Evolutionary conservation across 92 coral and sea anemone genomes (phyloP), one percentile per base, ranked within the genome.

Genomic region (Porites divaricata): DNA sequence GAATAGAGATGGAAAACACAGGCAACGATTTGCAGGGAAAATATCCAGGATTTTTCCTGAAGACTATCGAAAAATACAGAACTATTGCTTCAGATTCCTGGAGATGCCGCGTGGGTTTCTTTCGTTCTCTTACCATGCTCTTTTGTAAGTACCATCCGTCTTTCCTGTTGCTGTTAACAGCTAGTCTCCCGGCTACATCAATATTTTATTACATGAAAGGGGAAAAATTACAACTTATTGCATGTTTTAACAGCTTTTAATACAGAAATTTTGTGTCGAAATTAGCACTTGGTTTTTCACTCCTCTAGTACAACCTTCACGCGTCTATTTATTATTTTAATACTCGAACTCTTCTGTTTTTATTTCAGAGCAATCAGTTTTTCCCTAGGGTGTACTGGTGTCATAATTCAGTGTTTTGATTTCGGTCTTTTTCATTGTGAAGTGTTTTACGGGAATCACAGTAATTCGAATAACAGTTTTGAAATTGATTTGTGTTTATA

Each of bases 11-110:
- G 91, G 87, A 69, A 73, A 87, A 25, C 89, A 72, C 6, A 82
- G 81, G 17, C 72, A 86, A 84, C 91, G 86, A 8, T 67, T 85
- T 14, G 11, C 84, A 6, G 84, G 86, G 21, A 71, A 80, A 41
- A 79, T 72, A 61, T 76, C 74, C 57, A 72, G 89, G 1, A 63
- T 80, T 8, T 91, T 70, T 22, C 77, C 91, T 19, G 94, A 91
- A 67, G 70, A 80, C 17, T 91, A 91, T 48, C 82, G 95, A 68
- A 90, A 77, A 72, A 70, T 89, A 12, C 98, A 93, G 72, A 72
- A 83, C 45, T 85, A 86, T 10, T 92, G 96, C 77, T 96, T 90
- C 66, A 95, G 95, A 85, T 96, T 96, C 83, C 81, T 96, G 87
- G 99, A 96, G 87, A 93, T 95, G 80, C 99, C 99, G 0, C 86